Base-by-base conservation (phyloP, 1,140 invertebrate genomes). In the Probaryconus sp. region DNA sequence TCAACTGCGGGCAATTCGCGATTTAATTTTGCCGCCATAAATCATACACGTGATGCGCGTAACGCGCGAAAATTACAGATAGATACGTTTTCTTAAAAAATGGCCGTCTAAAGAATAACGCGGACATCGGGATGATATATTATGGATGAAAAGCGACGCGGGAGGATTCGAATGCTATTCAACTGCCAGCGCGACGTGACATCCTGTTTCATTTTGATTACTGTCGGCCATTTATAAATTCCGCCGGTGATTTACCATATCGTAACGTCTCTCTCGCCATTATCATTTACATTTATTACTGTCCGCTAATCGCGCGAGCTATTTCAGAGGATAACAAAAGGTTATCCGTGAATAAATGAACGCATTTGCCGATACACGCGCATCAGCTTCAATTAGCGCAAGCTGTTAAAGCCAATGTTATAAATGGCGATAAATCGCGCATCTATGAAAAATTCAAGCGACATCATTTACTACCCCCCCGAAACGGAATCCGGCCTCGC, bases 171-270 rank as follows among this genome's bases (percentile, higher is more conserved):
- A 68, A 74, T 68, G 56, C 71, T 74, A 74, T 74, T 74, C 71
- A 75, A 65, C 64, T 58, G 71, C 64, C 71, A 58, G 40, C 20
- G 43, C 58, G 51, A 67, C 58, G 45, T 75, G 71, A 75, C 71
- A 75, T 64, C 71, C 71, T 75, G 71, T 75, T 75, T 69, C 71
- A 75, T 75, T 75, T 75, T 69, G 64, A 75, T 75, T 69, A 75
- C 58, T 35, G 63, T 55, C 51, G 45, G 60, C 58, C 63, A 74
- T 74, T 74, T 68, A 68, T 74, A 68, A 74, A 74, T 74, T 67
- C 63, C 50, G 24, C 17, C n/a, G 28, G 71, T 68, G 63, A 74
- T 74, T 74, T 74, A 75, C 64, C 58, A 60, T 75, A 69, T 75
- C 58, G 64, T 64, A 63, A 68, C 56, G 71, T 74, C 51, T 50